phyloP scores from a whole-genome alignment of 2,113 vertebrate genomes.

The Marcusenius ussheri region DNA sequence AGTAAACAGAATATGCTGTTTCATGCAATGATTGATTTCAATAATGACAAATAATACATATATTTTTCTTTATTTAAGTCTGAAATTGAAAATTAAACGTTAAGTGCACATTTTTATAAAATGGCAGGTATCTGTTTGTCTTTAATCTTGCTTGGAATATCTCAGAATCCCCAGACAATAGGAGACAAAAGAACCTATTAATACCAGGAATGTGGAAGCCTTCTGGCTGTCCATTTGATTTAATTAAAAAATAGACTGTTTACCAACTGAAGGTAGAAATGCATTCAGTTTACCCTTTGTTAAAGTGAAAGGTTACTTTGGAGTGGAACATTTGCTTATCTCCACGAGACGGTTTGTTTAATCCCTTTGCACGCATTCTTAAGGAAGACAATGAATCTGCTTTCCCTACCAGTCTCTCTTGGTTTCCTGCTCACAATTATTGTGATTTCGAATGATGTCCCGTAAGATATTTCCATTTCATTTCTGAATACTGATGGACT shows the following conservation, averaged over 20 bases:
- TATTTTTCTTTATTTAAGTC: background rate
- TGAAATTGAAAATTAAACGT: background rate
- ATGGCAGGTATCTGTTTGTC: background rate
- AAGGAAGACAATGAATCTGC: background rate
- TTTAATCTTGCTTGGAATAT: background rate
- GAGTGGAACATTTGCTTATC: constrained; percentile 9
- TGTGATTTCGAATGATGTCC: background rate
- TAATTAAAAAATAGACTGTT: constrained; percentile 8
- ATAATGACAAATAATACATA: background rate
- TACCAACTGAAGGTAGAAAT: constrained; percentile 8
- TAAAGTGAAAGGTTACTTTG: background rate
- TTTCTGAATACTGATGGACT: background rate
- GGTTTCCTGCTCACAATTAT: background rate
- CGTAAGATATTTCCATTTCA: background rate
- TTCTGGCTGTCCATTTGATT: constrained; percentile 3
- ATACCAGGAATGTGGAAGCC: background rate
- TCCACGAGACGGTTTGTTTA: background rate
- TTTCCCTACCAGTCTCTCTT: background rate
- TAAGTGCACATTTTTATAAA: background rate
- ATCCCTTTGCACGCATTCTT: background rate
- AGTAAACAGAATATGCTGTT: background rate
- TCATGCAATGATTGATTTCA: background rate
- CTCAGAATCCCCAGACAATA: background rate
- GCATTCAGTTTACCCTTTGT: background rate
- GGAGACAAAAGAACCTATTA: background rate